These are phyloP conservation scores for Drosophila kohkoa DNA, from an alignment of 1,140 invertebrate genomes.

Conservation along the genomic window DNA sequence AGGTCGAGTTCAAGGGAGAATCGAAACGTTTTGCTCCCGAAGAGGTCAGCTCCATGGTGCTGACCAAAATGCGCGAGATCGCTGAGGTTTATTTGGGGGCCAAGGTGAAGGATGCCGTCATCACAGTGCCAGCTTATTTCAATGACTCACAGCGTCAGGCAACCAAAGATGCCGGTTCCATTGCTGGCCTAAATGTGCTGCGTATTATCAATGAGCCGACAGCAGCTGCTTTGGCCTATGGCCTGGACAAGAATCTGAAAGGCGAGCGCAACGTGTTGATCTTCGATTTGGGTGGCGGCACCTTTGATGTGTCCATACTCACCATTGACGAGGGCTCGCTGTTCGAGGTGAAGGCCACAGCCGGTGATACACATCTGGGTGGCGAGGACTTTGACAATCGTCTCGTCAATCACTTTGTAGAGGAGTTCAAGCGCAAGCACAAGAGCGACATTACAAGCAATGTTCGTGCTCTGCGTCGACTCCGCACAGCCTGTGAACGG, in stretches of 20 bases:
- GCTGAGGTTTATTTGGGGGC: constrained; percentile 87
- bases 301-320: constrained; percentile 94
- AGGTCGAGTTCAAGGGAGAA: constrained; percentile 91
- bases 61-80: constrained; percentile 92
- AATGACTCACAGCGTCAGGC: constrained; percentile 89
- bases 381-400: constrained; percentile 93
- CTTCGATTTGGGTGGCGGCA: constrained; percentile 91
- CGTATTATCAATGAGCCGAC: constrained; percentile 94
- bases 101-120: constrained; percentile 88
- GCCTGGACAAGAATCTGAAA: constrained; percentile 93
- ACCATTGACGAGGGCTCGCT: constrained; percentile 93
- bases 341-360: constrained; percentile 92
- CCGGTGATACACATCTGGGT: constrained; percentile 91
- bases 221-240: constrained; percentile 93
- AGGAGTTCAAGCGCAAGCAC: constrained; percentile 94
- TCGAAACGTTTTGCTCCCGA: constrained; percentile 92
- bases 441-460: constrained; percentile 92
- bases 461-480: constrained; percentile 90
- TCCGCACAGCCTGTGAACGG: constrained; percentile 91
- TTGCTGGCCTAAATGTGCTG: constrained; percentile 92
- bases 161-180: constrained; percentile 91
- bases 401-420: constrained; percentile 91
- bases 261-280: constrained; percentile 92
- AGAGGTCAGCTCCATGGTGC: constrained; percentile 94
- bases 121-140: constrained; percentile 90